Evolutionary conservation across 2,113 vertebrate genomes (phyloP).

Genomic region (Erinaceus europaeus): DNA sequence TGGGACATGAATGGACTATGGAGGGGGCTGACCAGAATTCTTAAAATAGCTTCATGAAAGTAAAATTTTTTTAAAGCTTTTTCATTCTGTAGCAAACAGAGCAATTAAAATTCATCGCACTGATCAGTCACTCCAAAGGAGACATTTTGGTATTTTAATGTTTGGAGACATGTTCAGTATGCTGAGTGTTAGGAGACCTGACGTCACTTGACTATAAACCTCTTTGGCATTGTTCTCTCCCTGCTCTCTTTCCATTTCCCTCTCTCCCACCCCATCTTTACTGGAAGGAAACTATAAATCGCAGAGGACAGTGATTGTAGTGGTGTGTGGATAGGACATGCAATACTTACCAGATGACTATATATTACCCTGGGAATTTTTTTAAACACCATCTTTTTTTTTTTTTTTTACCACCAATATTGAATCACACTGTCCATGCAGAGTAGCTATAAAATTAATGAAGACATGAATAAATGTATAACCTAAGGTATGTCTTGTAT

Average conservation of each 20-base stretch:
- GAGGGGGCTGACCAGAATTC: neutral
- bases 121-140: neutral
- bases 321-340: neutral
- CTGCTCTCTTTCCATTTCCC: neutral
- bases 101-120: neutral
- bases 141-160: neutral
- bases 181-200: neutral
- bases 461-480: neutral
- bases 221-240: neutral
- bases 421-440: neutral
- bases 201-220: neutral
- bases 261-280: neutral
- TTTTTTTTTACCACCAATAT: no score
- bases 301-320: neutral
- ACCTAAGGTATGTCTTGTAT: no score
- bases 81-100: neutral
- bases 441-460: neutral
- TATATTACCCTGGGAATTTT: neutral
- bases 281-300: conserved; percentile 6
- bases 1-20: neutral
- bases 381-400: neutral
- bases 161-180: neutral
- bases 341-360: neutral
- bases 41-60: conserved; percentile 25
- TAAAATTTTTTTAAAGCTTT: neutral